A percentile compares a stretch with the other conserved stretches of the same genome.
Conservation (phyloP, 1,140 invertebrate species). For the Melanaphis sacchari region DNA sequence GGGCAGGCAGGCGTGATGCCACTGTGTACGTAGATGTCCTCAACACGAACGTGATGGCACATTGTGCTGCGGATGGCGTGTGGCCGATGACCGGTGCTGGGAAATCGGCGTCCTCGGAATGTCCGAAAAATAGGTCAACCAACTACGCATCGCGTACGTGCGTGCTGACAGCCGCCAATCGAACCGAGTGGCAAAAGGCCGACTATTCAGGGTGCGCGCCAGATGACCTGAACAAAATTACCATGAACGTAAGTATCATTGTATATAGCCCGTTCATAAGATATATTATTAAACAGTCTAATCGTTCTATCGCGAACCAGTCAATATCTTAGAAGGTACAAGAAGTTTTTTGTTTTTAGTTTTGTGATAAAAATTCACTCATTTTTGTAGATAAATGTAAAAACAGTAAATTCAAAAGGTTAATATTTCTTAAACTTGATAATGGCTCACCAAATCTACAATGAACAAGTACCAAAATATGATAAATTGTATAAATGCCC, state of each 20-base stretch:
- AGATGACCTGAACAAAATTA: slow-evolving; percentile 70
- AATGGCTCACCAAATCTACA: neutral
- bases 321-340: neutral
- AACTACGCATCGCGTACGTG: slow-evolving; percentile 59
- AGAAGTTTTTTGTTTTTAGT: neutral
- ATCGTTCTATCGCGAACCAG: neutral
- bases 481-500: too few relatives aligned
- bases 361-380: too few relatives aligned
- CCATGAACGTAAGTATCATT: slow-evolving; percentile 68
- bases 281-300: neutral
- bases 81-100: slow-evolving; percentile 73
- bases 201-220: slow-evolving; percentile 78
- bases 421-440: neutral
- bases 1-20: slow-evolving; percentile 16
- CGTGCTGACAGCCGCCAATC: slow-evolving; percentile 62
- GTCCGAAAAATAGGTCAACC: slow-evolving; percentile 66
- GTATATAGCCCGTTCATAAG: too few relatives aligned
- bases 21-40: slow-evolving; percentile 41
- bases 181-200: slow-evolving; percentile 74
- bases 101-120: slow-evolving; percentile 68
- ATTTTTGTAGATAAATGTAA: neutral
- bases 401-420: neutral
- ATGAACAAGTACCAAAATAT: neutral
- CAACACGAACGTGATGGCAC: slow-evolving; percentile 44
- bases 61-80: slow-evolving; percentile 16